These are phyloP conservation scores for Drosophila nigritarsus DNA, from an alignment of 2,888 invertebrate genomes.

Conservation along the genomic window DNA sequence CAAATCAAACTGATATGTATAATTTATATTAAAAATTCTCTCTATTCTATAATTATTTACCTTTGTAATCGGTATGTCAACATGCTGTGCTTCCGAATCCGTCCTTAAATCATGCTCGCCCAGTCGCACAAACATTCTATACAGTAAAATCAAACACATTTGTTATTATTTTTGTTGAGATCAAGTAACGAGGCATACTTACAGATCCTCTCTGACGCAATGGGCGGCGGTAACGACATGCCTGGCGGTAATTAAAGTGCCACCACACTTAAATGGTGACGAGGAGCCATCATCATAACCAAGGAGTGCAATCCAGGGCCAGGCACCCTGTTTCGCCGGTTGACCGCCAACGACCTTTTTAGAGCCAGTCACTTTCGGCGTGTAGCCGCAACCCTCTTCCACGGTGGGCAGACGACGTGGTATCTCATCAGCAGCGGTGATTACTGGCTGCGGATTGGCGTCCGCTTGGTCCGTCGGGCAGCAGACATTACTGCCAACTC, in stretches of 20 bases:
- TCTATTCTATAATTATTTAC: conserved; percentile 59
- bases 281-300: conserved; percentile 87
- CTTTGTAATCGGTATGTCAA: conserved; percentile 87
- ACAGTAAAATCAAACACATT: neutral
- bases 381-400: conserved; percentile 88
- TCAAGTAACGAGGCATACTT: conserved; percentile 37
- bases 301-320: conserved; percentile 92
- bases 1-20: neutral
- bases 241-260: conserved; percentile 84
- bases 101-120: conserved; percentile 91
- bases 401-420: conserved; percentile 80
- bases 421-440: conserved; percentile 39
- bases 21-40: neutral
- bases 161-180: neutral
- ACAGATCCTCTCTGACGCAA: conserved; percentile 81
- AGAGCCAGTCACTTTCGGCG: conserved; percentile 86
- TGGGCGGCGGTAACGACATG: conserved; percentile 89
- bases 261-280: conserved; percentile 85
- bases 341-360: conserved; percentile 90
- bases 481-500: conserved; percentile 69
- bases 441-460: conserved; percentile 24
- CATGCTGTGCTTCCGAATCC: conserved; percentile 86
- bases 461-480: conserved; percentile 69
- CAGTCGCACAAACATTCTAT: conserved; percentile 87
- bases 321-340: conserved; percentile 89